Percentiles rank a stretch among this genome's conserved stretches.
Conservation (phyloP, 2,888 invertebrate genomes). For the Chloroclysta siterata region DNA sequence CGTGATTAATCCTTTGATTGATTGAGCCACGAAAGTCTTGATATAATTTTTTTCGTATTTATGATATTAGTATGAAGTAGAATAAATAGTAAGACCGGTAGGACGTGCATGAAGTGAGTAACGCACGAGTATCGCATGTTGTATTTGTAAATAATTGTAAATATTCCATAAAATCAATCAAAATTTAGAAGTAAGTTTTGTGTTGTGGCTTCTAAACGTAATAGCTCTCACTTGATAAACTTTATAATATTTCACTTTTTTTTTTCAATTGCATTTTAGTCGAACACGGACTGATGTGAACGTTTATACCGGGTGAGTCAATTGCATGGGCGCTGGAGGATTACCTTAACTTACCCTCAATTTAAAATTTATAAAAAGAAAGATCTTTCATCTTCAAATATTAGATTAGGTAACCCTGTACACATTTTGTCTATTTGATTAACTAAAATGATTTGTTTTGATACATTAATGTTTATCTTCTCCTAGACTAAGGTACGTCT, state of each 20-base stretch:
- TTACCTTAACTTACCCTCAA: slow-evolving; percentile 18
- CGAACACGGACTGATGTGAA: slow-evolving; percentile 32
- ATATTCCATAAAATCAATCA: not conserved
- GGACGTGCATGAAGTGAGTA: too few relatives aligned
- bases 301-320: slow-evolving; percentile 32
- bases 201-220: slow-evolving; percentile 30
- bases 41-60: too few relatives aligned
- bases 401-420: not conserved
- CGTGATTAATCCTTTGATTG: too few relatives aligned
- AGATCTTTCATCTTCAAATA: not conserved
- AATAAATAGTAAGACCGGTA: too few relatives aligned
- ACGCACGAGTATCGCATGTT: too few relatives aligned
- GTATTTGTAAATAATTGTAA: too few relatives aligned
- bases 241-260: slow-evolving; percentile 21
- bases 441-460: not conserved
- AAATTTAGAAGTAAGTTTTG: not conserved
- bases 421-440: not conserved
- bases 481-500: slow-evolving; percentile 15
- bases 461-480: not conserved
- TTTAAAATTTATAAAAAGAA: not conserved
- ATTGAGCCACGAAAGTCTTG: too few relatives aligned
- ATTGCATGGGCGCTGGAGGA: slow-evolving; percentile 32
- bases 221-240: slow-evolving; percentile 18
- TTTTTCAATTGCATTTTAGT: slow-evolving; percentile 33
- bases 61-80: too few relatives aligned